Conservation (phyloP, 2,113 vertebrate species). For the Brienomyrus longianalis region DNA sequence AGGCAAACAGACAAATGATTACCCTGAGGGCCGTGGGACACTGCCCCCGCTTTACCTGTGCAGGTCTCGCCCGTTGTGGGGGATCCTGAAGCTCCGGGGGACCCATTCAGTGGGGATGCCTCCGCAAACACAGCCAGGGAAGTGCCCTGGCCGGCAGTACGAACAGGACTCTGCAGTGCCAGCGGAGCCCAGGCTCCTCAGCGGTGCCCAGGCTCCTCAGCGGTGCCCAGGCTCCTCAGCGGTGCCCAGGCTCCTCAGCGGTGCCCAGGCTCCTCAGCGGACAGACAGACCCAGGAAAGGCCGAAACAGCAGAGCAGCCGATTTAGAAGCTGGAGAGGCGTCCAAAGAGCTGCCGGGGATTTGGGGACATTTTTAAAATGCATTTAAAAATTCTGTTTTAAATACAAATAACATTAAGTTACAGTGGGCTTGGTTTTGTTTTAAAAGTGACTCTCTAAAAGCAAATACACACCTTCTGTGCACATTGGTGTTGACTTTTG, state of each 20-base stretch:
- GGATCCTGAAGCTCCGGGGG: neutral
- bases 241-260: neutral
- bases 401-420: neutral
- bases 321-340: neutral
- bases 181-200: neutral
- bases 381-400: neutral
- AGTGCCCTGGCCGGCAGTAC: neutral
- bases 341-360: neutral
- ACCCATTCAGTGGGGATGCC: neutral
- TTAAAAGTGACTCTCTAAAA: neutral
- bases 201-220: too few species aligned
- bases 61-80: too few species aligned
- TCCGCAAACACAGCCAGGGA: neutral
- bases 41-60: neutral
- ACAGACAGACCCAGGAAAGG: neutral
- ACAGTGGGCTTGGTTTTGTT: neutral
- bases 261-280: neutral
- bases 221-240: neutral
- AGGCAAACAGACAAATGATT: neutral
- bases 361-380: neutral
- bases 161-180: neutral
- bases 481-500: neutral
- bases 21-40: neutral
- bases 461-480: neutral
- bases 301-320: neutral